Conservation (phyloP, 1,140 invertebrate species). For the Helicoverpa armigera region DNA sequence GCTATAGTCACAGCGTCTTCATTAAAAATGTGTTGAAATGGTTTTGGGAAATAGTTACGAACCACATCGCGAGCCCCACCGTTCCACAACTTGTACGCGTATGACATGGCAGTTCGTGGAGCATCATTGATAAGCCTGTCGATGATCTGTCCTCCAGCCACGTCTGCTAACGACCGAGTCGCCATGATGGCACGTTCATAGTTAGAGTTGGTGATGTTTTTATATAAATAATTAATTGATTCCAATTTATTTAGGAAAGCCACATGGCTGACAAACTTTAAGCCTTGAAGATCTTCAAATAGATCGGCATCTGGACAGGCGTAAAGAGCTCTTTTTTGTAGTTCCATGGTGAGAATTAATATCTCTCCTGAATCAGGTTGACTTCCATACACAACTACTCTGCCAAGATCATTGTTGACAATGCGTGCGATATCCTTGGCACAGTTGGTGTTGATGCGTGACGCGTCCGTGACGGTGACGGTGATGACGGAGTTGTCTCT, state of each 20-base stretch:
- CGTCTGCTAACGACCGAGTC: slow-evolving; percentile 28
- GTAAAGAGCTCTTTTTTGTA: slow-evolving; percentile 45
- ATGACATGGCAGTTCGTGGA: slow-evolving; percentile 49
- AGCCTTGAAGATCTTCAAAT: slow-evolving; percentile 29
- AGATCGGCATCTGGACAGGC: slow-evolving; percentile 46
- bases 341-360: slow-evolving; percentile 45
- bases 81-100: slow-evolving; percentile 57
- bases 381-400: slow-evolving; percentile 53
- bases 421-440: slow-evolving; percentile 56
- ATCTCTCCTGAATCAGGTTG: slow-evolving; percentile 48
- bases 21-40: slow-evolving; percentile 54
- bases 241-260: slow-evolving; percentile 49
- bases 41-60: slow-evolving; percentile 52
- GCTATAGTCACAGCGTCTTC: slow-evolving; percentile 53
- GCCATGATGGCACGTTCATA: slow-evolving; percentile 49
- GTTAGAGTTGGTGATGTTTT: slow-evolving; percentile 29
- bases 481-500: slow-evolving; percentile 50
- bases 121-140: slow-evolving; percentile 46
- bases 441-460: slow-evolving; percentile 51
- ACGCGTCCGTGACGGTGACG: slow-evolving; percentile 52
- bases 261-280: slow-evolving; percentile 52
- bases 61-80: slow-evolving; percentile 46
- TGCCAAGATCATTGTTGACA: slow-evolving; percentile 43
- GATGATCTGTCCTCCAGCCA: slow-evolving; percentile 28
- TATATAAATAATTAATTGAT: slow-evolving; percentile 32